Conservation (phyloP, 2,888 invertebrate species). For the Tuta absoluta region DNA sequence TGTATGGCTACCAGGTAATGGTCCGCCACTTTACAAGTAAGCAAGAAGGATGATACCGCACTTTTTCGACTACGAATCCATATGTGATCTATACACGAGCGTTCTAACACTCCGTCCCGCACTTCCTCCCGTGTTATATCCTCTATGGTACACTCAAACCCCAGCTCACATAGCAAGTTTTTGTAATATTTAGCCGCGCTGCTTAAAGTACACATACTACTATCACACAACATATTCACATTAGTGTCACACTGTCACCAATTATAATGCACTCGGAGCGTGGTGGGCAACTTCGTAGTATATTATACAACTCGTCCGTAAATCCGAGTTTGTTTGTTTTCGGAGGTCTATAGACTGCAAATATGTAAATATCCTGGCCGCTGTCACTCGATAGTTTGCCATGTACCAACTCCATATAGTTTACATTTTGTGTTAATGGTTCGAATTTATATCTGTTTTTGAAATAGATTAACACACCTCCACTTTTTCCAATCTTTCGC, state of each 20-base stretch:
- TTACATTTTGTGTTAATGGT: not conserved
- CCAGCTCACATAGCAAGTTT: slow-evolving; percentile 22
- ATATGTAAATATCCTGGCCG: not conserved
- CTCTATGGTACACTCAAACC: not conserved
- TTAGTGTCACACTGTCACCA: slow-evolving; percentile 25
- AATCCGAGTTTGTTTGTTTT: slow-evolving; percentile 19
- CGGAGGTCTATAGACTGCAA: slow-evolving; percentile 25
- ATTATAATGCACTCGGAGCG: slow-evolving; percentile 12
- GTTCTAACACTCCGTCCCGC: slow-evolving; percentile 25
- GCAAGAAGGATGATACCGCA: slow-evolving; percentile 1
- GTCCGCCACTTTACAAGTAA: slow-evolving; percentile 27
- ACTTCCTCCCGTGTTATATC: slow-evolving; percentile 29
- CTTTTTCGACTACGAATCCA: slow-evolving; percentile 24
- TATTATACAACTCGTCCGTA: slow-evolving; percentile 2
- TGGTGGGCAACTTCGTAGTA: slow-evolving; percentile 14
- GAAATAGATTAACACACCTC: not conserved
- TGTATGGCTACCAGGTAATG: slow-evolving; percentile 28
- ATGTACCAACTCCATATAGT: not conserved
- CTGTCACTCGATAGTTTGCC: not conserved
- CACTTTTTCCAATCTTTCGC: not conserved
- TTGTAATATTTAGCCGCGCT: not conserved
- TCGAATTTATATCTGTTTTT: not conserved
- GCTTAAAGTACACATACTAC: not conserved
- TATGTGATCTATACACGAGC: slow-evolving; percentile 30
- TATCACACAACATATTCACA: not conserved